Evolutionary conservation across 2,888 invertebrate genomes (phyloP), one percentile per base, ranked within the genome.

Genomic region (Polymixis flavicincta): DNA sequence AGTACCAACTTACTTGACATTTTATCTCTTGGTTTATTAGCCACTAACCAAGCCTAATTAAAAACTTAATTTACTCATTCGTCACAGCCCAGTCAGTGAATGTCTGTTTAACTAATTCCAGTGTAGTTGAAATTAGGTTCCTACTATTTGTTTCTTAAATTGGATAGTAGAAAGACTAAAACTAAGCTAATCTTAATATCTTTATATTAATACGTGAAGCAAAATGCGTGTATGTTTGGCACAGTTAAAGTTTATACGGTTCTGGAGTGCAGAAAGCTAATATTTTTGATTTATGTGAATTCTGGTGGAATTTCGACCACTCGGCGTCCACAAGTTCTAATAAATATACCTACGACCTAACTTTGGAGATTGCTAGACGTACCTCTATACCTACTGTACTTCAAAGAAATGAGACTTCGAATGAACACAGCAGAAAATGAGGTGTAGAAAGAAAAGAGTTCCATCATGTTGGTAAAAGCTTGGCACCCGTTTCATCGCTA

Each of bases 401-500:
- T 25, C 2, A 25, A 13, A 66, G 32, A n/a, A 19, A 19, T 14
- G 45, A 7, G 22, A 19, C 19, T 52, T 22, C 6, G 22, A 59
- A 52, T 50, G 42, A 50, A 45, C 25, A 19, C 17, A 63, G 17
- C 17, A 48, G 14, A 37, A 28, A 37, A 74, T 50, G 22, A 60
- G n/a, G 37, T 60, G 54, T 25, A 25, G 48, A 81, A 42, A 60
- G 48, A 65, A 74, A 60, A 65, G 0, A 22, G 5, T n/a, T 59
- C 22, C 19, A 65, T 65, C 17, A 60, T 59, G 8, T 22, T 48
- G 19, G 9, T 52, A 48, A 48, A 28, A 74, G 52, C 48, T 81
- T 78, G 81, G 75, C 77, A 65, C 22, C 14, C 19, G 37, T 8
- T 74, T 14, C 1, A 28, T 48, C 14, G 22, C 1, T 45, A 48